Conservation (phyloP, 2,888 invertebrate species). For the Philhelius pedissequus region DNA sequence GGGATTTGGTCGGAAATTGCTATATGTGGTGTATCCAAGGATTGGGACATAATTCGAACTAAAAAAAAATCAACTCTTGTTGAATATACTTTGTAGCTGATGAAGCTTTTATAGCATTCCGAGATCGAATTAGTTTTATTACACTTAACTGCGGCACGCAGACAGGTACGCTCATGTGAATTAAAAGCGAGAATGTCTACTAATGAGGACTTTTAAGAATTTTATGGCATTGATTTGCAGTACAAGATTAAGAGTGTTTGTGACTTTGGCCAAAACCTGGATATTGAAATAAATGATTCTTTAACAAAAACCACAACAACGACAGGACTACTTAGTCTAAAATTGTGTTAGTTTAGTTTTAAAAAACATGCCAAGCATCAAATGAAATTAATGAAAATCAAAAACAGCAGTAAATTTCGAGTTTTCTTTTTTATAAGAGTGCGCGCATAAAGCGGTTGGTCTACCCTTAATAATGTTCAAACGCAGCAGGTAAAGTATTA, state of each 20-base stretch:
- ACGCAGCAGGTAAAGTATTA: too few species aligned
- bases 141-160: not conserved
- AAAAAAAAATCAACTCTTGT: not conserved
- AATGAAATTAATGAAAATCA: too few species aligned
- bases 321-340: not conserved
- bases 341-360: too few species aligned
- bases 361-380: too few species aligned
- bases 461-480: too few species aligned
- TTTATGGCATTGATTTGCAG: not conserved
- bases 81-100: constrained; percentile 9
- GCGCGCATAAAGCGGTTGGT: too few species aligned
- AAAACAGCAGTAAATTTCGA: too few species aligned
- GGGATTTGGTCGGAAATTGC: not conserved
- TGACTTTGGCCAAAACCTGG: not conserved
- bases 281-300: not conserved
- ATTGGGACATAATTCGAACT: not conserved
- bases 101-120: not conserved
- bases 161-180: not conserved
- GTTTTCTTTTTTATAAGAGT: too few species aligned
- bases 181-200: not conserved
- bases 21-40: not conserved
- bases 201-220: constrained; percentile 11
- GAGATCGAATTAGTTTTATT: constrained; percentile 6
- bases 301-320: not conserved
- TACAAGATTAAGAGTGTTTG: not conserved